Base-by-base conservation (phyloP, 1,140 invertebrate species). In the Eufriesea mexicana region DNA sequence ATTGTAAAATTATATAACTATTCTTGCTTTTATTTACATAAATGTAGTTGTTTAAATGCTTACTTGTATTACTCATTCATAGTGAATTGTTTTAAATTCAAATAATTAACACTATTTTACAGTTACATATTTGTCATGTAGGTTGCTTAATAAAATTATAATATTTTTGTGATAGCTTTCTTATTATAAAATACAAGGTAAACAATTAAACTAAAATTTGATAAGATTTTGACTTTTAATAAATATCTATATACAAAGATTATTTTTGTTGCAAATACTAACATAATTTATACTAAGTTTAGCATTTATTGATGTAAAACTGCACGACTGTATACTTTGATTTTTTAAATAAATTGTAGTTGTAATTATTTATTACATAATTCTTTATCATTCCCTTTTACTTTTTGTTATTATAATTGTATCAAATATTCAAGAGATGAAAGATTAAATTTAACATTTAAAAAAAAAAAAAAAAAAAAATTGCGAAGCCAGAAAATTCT, bases 301-400 rank as follows among this genome's bases (percentile, higher is more conserved):
- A 54, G 25, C 68, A 79, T 79, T 79, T 79, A 59, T 73, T 51
- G 0, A 20, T n/a, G 23, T 61, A 73, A 12, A 2, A 47, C 4
- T 54, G 18, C 25, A 35, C 20, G 47, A 61, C 16, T 54, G 35
- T 81, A 42, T 67, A 55, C 0, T 28, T n/a, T 7, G 35, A 25
- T 66, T 47, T 80, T 64, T 45, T 20, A 55, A 81, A 75, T 81
- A 75, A 75, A 81, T 66, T 66, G 14, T 20, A 42, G 18, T 66
- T 66, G 7, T 12, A 23, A 45, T 55, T 55, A 66, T 25, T 20
- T 74, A 20, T 49, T 20, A 54, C 20, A 20, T 54, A 7, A 28
- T 62, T 70, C 54, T 47, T 42, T 25, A 61, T 25, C 2, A 10
- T 2, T 8, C 9, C 23, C 0, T 61, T 59, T 20, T 16, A 57